These are phyloP conservation scores for Brevimyrus niger DNA, from an alignment of 2,113 vertebrate genomes.

Conservation along the genomic window DNA sequence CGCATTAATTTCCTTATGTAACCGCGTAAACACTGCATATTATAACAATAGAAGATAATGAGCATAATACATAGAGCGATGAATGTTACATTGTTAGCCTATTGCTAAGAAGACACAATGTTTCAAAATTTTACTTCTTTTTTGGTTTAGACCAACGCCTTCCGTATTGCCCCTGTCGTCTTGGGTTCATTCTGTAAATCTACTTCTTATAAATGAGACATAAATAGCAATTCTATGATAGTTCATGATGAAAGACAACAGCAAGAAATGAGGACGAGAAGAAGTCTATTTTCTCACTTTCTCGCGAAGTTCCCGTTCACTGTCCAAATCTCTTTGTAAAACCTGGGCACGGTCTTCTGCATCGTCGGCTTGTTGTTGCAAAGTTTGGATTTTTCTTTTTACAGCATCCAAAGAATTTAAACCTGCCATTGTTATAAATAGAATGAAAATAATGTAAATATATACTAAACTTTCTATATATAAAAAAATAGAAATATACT, in stretches of 20 bases:
- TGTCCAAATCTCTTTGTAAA: constrained; percentile 84
- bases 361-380: constrained; percentile 94
- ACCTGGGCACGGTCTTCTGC: constrained; percentile 84
- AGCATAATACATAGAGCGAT: background rate
- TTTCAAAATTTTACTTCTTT: background rate
- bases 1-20: background rate
- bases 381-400: constrained; percentile 93
- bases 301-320: constrained; percentile 85
- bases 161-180: constrained; percentile 33
- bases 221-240: background rate
- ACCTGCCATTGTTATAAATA: constrained; percentile 66
- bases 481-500: background rate
- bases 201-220: background rate
- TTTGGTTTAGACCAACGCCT: constrained; percentile 50
- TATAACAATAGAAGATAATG: background rate
- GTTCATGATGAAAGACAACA: background rate
- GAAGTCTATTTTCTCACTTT: constrained; percentile 72
- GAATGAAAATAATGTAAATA: constrained; percentile 6
- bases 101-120: background rate
- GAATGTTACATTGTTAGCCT: background rate
- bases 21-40: background rate
- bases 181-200: background rate
- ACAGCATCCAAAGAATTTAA: constrained; percentile 88
- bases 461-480: constrained; percentile 32
- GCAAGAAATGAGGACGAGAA: background rate